phyloP scores from a whole-genome alignment of 2,888 invertebrate species.

The Agrilus biguttatus region DNA sequence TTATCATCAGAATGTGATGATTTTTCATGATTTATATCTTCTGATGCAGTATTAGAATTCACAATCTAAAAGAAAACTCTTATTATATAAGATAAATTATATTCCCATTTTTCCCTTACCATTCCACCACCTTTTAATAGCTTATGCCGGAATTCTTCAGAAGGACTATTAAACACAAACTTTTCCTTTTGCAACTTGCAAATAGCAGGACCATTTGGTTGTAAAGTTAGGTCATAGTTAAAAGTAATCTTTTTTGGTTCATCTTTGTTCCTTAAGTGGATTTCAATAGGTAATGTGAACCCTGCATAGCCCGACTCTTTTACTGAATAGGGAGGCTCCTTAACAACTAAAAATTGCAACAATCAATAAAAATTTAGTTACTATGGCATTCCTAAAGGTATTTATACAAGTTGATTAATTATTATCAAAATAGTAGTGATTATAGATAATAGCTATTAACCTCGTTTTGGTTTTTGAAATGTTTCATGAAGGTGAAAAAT shows the following conservation, averaged over 20 bases:
- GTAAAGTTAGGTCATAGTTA: conserved; percentile 74
- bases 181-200: conserved; percentile 63
- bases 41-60: conserved; percentile 21
- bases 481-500: conserved; percentile 85
- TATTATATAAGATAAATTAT: too few relatives aligned
- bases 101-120: conserved; percentile 17
- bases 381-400: conserved; percentile 21
- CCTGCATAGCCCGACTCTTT: conserved; percentile 95
- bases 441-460: conserved; percentile 34
- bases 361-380: conserved; percentile 1
- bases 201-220: conserved; percentile 57
- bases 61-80: conserved; percentile 19
- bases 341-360: conserved; percentile 52
- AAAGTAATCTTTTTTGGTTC: conserved; percentile 77
- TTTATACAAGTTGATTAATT: conserved; percentile 1
- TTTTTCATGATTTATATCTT: conserved; percentile 29
- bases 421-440: neutral
- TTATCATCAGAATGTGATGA: conserved; percentile 24
- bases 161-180: conserved; percentile 70
- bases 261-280: conserved; percentile 76
- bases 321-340: conserved; percentile 80
- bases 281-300: conserved; percentile 78
- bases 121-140: conserved; percentile 76
- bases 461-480: conserved; percentile 82
- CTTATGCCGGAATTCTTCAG: conserved; percentile 79